A percentile compares a stretch with the other conserved stretches of the same genome.
Conservation (phyloP, 1,140 invertebrate species). For the Dreissena polymorpha region DNA sequence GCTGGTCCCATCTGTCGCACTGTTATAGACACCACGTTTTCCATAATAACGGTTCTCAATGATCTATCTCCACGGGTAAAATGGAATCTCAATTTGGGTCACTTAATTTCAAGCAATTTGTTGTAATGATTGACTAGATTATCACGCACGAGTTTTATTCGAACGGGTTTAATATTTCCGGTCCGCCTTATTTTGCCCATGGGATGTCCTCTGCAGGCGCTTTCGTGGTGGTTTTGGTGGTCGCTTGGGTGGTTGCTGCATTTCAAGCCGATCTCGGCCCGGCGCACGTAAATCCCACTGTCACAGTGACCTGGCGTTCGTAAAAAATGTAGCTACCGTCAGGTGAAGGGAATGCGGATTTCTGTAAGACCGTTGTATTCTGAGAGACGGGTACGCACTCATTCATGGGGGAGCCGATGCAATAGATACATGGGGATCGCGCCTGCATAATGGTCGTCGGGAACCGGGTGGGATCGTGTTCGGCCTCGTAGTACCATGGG, state of each 20-base stretch:
- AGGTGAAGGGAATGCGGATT: background rate
- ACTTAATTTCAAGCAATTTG: too few relatives aligned
- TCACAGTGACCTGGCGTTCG: background rate
- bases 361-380: slow-evolving; percentile 7
- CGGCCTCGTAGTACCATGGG: slow-evolving; percentile 37
- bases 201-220: background rate
- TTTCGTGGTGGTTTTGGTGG: background rate
- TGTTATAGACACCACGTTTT: too few relatives aligned
- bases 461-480: slow-evolving; percentile 22
- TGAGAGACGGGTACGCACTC: slow-evolving; percentile 22
- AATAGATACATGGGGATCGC: slow-evolving; percentile 30
- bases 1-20: too few relatives aligned
- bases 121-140: too few relatives aligned
- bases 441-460: slow-evolving; percentile 41
- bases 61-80: too few relatives aligned
- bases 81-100: too few relatives aligned
- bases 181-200: too few relatives aligned
- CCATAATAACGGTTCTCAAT: too few relatives aligned
- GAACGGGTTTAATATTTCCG: too few relatives aligned
- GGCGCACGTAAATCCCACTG: slow-evolving; percentile 25
- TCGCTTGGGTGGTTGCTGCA: background rate
- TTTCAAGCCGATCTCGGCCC: background rate
- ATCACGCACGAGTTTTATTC: too few relatives aligned
- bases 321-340: slow-evolving; percentile 3
- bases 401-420: slow-evolving; percentile 1